Evolutionary conservation across 1,140 invertebrate species (phyloP).

Genomic region (Helicoverpa armigera): DNA sequence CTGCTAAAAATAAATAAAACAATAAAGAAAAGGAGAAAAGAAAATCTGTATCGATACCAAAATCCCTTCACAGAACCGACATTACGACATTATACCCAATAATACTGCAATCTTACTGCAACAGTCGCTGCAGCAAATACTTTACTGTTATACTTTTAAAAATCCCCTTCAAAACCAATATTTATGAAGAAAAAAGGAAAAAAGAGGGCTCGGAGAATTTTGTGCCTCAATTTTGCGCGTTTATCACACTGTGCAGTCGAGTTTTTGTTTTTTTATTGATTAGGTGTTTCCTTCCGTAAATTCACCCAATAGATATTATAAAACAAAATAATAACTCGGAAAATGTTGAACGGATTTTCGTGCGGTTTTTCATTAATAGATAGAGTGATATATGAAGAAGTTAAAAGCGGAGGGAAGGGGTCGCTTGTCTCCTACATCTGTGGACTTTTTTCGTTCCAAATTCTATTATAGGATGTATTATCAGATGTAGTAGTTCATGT

Average conservation of each 20-base stretch:
- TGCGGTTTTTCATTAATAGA: too few relatives aligned
- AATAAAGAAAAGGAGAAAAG: neutral
- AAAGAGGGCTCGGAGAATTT: neutral
- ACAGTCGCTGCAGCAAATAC: conserved; percentile 38
- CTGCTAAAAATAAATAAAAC: neutral
- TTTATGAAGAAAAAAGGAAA: conserved; percentile 38
- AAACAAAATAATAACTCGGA: too few relatives aligned
- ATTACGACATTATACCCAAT: neutral
- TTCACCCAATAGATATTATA: neutral
- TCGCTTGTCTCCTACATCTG: too few relatives aligned
- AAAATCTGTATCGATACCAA: neutral
- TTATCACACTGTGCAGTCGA: conserved; percentile 30
- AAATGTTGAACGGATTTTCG: too few relatives aligned
- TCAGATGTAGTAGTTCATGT: too few relatives aligned
- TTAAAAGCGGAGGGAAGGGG: too few relatives aligned
- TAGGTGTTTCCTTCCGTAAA: neutral
- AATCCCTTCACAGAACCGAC: conserved; percentile 8
- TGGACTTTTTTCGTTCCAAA: too few relatives aligned
- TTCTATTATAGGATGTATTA: too few relatives aligned
- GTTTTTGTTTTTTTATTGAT: too few relatives aligned
- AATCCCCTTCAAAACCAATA: conserved; percentile 40
- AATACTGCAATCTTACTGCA: conserved; percentile 36
- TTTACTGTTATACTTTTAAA: conserved; percentile 46
- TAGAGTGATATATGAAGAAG: too few relatives aligned
- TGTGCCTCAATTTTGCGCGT: conserved; percentile 2